Conservation (phyloP, 2,113 vertebrate genomes). For the Otis tarda region DNA sequence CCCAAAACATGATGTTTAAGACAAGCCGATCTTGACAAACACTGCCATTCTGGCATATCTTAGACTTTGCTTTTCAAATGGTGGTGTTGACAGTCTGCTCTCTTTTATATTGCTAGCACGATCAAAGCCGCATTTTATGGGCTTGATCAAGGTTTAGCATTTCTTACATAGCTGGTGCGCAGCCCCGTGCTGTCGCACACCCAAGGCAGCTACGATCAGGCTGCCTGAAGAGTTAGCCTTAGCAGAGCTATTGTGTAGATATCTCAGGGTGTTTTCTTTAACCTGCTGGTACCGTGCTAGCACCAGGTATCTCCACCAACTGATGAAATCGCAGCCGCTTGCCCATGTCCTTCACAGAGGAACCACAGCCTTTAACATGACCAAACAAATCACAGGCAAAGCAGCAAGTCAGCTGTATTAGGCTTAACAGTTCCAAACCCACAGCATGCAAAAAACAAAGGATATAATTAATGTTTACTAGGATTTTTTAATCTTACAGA, state of each 20-base stretch:
- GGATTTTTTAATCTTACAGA: constrained; percentile 42
- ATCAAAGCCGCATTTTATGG: neutral
- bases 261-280: neutral
- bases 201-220: neutral
- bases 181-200: neutral
- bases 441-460: constrained; percentile 39
- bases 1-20: too few species aligned
- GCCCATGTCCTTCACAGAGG: neutral
- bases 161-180: neutral
- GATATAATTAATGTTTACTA: constrained; percentile 66
- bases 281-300: neutral
- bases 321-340: neutral
- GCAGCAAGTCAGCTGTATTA: constrained; percentile 15
- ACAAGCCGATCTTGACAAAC: neutral
- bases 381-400: neutral
- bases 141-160: neutral
- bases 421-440: constrained; percentile 37
- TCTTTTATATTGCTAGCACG: neutral
- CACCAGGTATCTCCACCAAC: neutral
- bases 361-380: neutral
- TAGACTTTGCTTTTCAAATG: neutral
- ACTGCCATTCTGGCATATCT: neutral
- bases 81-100: neutral
- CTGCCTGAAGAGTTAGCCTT: neutral
- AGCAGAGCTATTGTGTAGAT: neutral